Evolutionary conservation across 23 tunicate genomes (phyloP), one percentile per base, ranked within the genome.

Genomic region (Halocynthia roretzi): DNA sequence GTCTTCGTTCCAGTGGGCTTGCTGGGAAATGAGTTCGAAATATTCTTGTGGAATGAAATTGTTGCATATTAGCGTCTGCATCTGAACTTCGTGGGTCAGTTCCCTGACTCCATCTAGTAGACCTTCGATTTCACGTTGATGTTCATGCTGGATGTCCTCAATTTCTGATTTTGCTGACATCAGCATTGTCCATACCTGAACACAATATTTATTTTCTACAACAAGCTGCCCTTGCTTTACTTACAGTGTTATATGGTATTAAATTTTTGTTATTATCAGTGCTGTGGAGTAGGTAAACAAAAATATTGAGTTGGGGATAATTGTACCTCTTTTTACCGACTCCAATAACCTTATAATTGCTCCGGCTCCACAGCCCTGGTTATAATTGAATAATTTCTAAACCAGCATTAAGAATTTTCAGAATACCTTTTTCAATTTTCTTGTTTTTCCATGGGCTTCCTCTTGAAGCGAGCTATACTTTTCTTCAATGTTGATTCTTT

Each of bases 1-100:
- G 8, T 87, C 89, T n/a, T 93, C 98, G 63, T 93, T 93, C 98
- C 98, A 93, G 60, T 83, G 85, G 52, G 87, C 84, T 76, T 93
- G 86, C 40, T 87, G 86, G 48, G 75, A 61, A 6, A 93, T 83
- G 71, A 93, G 71, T 31, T 81, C 81, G 7, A 71, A 60, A 57
- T 67, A 87, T 31, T 83, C 88, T 7, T 69, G 85, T 21, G 98
- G 98, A 52, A 93, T 83, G 72, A 86, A 87, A 56, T 83, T 63
- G 12, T 87, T 85, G 70, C 76, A 56, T 77, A 93, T 87, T 61
- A 93, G 83, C 14, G 86, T 66, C 48, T 82, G 89, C 80, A 54
- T 61, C 80, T 83, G 70, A 11, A 93, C 83, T 50, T 87, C 94
- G 22, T 82, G 60, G 10, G 87, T 79, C n/a, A 80, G 48, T 61